Base-by-base conservation (phyloP, 2,797 vertebrate genomes). In the Peromyscus nudipes region DNA sequence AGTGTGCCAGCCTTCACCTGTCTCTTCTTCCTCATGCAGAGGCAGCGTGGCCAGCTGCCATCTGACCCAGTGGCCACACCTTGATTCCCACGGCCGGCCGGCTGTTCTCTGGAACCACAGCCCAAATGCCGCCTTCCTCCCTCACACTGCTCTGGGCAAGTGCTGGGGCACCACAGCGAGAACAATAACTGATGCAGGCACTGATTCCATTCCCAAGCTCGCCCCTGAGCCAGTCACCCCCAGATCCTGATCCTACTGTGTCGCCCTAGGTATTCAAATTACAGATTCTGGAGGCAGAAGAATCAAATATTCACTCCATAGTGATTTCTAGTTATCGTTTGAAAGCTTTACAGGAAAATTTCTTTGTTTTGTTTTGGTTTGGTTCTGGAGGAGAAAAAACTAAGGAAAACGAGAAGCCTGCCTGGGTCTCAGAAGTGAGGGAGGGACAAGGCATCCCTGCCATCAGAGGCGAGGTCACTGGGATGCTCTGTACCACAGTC, bases 401-500 rank as follows among this genome's bases (percentile, higher is more conserved):
- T 17, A 71, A 17, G 19, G 25, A 57, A 23, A 67, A 93, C 64
- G 49, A 62, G 40, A 94, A 86, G 40, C 3, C 21, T 3, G 1
- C 55, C 25, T 11, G 25, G 75, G 49, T 52, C 62, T 64, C 34
- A 40, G 64, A 80, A 81, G 40, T 60, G 27, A 79, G 69, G 12
- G 49, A 12, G 1, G 29, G 69, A 60, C 25, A 0, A 0, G 21
- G 84, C 71, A 46, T 21, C 65, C 60, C 1, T 57, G 77, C 4
- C 0, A 31, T 17, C 25, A 11, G 31, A 55, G 40, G 11, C 16
- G 14, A 11, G 1, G 49, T 6, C 12, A 0, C 0, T 12, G 69
- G 60, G 55, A 43, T 2, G 55, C 6, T 37, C 8, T 49, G 0
- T 19, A 31, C 55, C 0, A 3, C 1, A 40, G 0, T 69, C n/a